Conservation (phyloP, 2,797 vertebrate genomes). For the Pempheris klunzingeri region DNA sequence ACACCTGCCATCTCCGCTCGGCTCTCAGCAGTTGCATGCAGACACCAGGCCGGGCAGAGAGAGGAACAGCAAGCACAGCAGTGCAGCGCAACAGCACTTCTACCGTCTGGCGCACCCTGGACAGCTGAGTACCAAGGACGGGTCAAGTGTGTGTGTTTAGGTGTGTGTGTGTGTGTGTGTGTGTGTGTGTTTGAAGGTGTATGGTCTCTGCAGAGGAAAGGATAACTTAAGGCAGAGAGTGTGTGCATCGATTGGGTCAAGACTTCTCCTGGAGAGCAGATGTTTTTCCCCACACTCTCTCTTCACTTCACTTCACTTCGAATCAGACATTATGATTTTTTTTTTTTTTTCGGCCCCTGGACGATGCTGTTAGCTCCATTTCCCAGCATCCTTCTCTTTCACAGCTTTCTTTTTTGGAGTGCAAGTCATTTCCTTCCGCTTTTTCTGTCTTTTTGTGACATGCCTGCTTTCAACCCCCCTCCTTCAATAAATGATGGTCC, state of each 20-base stretch:
- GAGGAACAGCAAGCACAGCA: constrained; percentile 59
- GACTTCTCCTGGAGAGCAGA: constrained; percentile 53
- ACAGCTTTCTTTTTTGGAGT: constrained; percentile 33
- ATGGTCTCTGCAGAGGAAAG: not conserved
- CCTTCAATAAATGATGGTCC: constrained; percentile 56
- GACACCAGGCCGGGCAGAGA: constrained; percentile 19
- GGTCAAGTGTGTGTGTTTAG: constrained; percentile 51
- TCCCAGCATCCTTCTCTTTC: constrained; percentile 50
- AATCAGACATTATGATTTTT: constrained; percentile 38
- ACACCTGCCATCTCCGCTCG: constrained; percentile 76
- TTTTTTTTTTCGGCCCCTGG: constrained; percentile 3
- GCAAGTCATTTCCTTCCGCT: constrained; percentile 66
- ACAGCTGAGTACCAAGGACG: constrained; percentile 71
- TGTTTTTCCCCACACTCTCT: constrained; percentile 23
- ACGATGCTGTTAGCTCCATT: constrained; percentile 6
- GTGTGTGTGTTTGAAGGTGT: not conserved
- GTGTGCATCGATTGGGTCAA: constrained; percentile 1
- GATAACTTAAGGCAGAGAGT: not conserved
- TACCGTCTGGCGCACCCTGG: constrained; percentile 54
- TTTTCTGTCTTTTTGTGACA: constrained; percentile 41
- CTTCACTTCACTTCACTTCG: constrained; percentile 12
- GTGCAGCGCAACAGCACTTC: constrained; percentile 49
- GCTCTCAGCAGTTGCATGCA: constrained; percentile 45
- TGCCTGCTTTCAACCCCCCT: not conserved
- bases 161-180: not conserved